These are phyloP conservation scores for Amphiprion percula DNA, from an alignment of 2,113 vertebrate genomes.

Conservation along the genomic window DNA sequence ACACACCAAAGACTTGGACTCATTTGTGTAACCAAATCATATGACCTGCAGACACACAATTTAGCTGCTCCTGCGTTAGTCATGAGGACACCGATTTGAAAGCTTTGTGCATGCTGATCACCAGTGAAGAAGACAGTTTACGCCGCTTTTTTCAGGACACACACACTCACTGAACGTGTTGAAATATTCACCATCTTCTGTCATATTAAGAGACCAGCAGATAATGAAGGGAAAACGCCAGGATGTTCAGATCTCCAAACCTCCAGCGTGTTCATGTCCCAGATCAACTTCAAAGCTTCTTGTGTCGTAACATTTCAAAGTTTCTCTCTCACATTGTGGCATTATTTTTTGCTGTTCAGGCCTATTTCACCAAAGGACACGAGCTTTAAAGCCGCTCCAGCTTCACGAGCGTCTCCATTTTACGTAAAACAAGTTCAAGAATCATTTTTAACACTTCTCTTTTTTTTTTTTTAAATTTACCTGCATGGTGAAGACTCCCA, in stretches of 20 bases:
- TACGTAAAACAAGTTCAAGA: background rate
- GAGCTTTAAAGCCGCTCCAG: slow-evolving; percentile 16
- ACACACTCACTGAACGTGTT: background rate
- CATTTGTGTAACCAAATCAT: background rate
- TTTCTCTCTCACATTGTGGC: background rate
- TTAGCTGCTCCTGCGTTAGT: background rate
- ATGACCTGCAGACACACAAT: background rate
- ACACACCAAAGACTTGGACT: background rate
- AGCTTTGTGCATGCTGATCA: background rate
- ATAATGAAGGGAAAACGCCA: slow-evolving; percentile 12
- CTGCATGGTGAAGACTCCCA: slow-evolving; percentile 96
- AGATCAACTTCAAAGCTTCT: slow-evolving; percentile 64
- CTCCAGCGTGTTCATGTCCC: slow-evolving; percentile 43
- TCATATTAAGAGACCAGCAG: background rate
- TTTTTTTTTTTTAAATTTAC: slow-evolving; percentile 75
- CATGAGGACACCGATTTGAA: background rate
- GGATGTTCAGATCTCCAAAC: background rate
- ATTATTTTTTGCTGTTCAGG: background rate
- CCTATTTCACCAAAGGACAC: background rate
- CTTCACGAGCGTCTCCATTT: background rate
- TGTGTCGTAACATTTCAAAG: slow-evolving; percentile 30
- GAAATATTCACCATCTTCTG: background rate
- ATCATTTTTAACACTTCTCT: background rate
- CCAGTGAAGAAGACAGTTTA: background rate
- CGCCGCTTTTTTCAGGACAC: background rate